Evolutionary conservation across 2,888 invertebrate species (phyloP).

Genomic region (Escarpia spicata): DNA sequence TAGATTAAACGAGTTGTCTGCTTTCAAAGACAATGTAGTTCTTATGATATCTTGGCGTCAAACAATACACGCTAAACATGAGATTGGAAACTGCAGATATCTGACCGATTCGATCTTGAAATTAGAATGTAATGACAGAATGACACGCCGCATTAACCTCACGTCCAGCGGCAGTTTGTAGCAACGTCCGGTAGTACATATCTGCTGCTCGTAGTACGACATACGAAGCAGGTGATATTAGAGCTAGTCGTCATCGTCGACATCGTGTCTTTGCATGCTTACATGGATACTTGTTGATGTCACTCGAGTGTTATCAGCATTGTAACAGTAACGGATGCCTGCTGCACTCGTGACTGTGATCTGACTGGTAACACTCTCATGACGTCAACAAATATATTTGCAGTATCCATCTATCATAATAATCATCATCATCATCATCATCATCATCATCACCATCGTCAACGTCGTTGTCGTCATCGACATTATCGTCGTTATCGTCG

Average conservation of each 20-base stretch:
- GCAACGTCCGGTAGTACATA: background rate
- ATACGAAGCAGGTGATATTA: background rate
- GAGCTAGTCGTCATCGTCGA: background rate
- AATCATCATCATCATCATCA: too few species aligned
- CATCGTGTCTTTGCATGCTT: too few species aligned
- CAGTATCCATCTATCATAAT: too few species aligned
- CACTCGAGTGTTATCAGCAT: too few species aligned
- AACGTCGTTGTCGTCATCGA: too few species aligned
- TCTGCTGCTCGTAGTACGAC: background rate
- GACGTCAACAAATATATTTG: too few species aligned
- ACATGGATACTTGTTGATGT: too few species aligned
- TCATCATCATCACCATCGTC: too few species aligned
- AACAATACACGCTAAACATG: background rate
- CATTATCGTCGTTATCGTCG: too few species aligned
- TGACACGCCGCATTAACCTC: background rate
- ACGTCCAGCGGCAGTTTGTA: background rate
- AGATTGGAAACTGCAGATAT: background rate
- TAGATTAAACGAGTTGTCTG: background rate
- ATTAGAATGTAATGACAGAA: background rate
- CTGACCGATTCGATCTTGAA: background rate
- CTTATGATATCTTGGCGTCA: background rate
- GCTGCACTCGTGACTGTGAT: too few species aligned
- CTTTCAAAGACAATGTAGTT: background rate
- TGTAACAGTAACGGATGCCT: too few species aligned
- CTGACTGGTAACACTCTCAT: too few species aligned